Percentiles rank a stretch among this genome's conserved stretches.
phyloP scores from a whole-genome alignment of 1,140 invertebrate genomes.

The Eueides isabella region DNA sequence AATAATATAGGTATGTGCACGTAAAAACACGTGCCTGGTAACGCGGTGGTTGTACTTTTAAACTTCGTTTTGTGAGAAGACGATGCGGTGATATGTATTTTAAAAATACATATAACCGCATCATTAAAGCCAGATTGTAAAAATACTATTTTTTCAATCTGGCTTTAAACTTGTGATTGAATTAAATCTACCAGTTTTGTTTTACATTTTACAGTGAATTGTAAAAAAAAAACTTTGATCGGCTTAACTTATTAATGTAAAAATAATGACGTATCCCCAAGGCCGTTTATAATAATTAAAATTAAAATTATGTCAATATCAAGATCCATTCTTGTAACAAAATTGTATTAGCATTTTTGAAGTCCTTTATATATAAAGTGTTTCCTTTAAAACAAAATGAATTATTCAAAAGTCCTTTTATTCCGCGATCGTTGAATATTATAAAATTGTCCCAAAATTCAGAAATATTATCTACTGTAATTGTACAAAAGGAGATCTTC shows the following conservation, averaged over 20 bases:
- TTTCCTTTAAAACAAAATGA: not conserved
- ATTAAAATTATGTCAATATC: not conserved
- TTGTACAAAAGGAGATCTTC: not conserved
- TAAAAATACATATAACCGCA: too few relatives aligned
- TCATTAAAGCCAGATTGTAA: too few relatives aligned
- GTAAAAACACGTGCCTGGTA: not conserved
- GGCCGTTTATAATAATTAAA: not conserved
- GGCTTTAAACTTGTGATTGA: too few relatives aligned
- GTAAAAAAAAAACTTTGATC: too few relatives aligned
- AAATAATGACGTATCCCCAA: not conserved
- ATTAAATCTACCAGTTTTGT: not conserved
- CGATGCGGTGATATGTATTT: too few relatives aligned
- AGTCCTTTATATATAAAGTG: not conserved
- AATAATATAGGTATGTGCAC: too few relatives aligned
- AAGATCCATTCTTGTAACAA: not conserved
- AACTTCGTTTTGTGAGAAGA: not conserved
- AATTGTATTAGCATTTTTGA: not conserved
- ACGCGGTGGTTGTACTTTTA: not conserved
- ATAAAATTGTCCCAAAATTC: slow-evolving; percentile 3
- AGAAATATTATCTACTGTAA: not conserved
- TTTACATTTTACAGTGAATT: too few relatives aligned
- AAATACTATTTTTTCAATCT: not conserved
- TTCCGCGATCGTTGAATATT: not conserved
- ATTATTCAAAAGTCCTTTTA: slow-evolving; percentile 15
- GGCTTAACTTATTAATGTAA: too few relatives aligned